These are phyloP conservation scores for Lordiphosa clarofinis DNA, from an alignment of 1,140 invertebrate genomes.

Conservation along the genomic window DNA sequence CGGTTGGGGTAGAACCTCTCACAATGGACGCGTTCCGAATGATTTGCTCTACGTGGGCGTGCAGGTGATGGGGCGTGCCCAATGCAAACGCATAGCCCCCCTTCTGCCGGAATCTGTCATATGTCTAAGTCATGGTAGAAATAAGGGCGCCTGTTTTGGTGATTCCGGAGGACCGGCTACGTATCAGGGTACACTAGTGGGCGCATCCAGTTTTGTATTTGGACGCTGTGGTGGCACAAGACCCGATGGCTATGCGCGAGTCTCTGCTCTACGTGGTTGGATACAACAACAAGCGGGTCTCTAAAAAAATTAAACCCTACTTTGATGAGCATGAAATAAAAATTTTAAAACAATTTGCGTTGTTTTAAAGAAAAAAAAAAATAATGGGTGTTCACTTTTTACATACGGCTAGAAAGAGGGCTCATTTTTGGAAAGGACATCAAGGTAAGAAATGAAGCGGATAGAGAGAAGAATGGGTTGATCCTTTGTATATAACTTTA, in stretches of 20 bases:
- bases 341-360: no score
- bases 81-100: conserved; percentile 35
- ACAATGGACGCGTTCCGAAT: conserved; percentile 44
- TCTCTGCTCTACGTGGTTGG: conserved; percentile 55
- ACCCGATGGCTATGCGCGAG: conserved; percentile 82
- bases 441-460: no score
- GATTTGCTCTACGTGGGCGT: conserved; percentile 41
- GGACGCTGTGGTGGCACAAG: conserved; percentile 46
- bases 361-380: no score
- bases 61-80: conserved; percentile 17
- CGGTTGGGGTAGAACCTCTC: conserved; percentile 80
- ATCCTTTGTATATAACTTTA: no score
- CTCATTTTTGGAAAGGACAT: no score
- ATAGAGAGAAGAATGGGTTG: no score
- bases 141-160: conserved; percentile 63
- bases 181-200: conserved; percentile 47
- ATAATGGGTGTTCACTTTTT: no score
- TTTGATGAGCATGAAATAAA: no score
- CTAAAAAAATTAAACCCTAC: no score
- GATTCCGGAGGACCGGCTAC: conserved; percentile 74
- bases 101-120: conserved; percentile 41
- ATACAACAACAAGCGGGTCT: conserved; percentile 12
- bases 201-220: conserved; percentile 59
- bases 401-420: no score
- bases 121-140: conserved; percentile 54